Conservation (phyloP, 1,140 invertebrate genomes). For the Vollenhovia emeryi region DNA sequence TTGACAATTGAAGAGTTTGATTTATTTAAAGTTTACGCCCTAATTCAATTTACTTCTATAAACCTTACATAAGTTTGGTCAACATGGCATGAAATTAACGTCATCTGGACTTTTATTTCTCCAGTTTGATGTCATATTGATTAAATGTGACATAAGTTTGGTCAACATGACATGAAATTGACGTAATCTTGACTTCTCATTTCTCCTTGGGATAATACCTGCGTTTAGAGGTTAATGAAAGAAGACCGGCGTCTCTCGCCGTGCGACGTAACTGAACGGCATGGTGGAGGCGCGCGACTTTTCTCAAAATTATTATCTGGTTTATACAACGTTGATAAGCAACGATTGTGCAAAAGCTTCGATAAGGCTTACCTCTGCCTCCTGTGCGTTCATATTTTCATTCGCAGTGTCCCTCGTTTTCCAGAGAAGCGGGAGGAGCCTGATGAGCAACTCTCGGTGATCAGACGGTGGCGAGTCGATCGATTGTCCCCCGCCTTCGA, state of each 20-base stretch:
- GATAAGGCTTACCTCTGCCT: constrained; percentile 67
- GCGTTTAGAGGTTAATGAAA: constrained; percentile 17
- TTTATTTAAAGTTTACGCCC: no score
- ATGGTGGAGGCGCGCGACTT: background rate
- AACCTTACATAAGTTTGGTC: no score
- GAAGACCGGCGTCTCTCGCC: background rate
- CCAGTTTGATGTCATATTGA: no score
- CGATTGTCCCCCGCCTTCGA: constrained; percentile 31
- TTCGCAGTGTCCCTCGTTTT: constrained; percentile 9
- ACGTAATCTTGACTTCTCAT: no score
- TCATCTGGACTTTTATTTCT: no score
- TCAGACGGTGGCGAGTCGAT: background rate
- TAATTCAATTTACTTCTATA: no score
- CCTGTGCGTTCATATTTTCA: constrained; percentile 67
- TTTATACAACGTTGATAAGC: background rate
- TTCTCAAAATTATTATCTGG: background rate
- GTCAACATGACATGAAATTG: no score
- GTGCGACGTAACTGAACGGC: background rate
- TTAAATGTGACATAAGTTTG: no score
- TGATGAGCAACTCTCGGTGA: background rate
- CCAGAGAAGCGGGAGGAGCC: background rate
- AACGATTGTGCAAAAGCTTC: background rate
- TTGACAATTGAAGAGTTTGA: no score
- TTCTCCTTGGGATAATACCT: no score
- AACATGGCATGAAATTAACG: no score